Evolutionary conservation across 1,140 invertebrate genomes (phyloP), one percentile per base, ranked within the genome.

Genomic region (Saxidomus purpurata): DNA sequence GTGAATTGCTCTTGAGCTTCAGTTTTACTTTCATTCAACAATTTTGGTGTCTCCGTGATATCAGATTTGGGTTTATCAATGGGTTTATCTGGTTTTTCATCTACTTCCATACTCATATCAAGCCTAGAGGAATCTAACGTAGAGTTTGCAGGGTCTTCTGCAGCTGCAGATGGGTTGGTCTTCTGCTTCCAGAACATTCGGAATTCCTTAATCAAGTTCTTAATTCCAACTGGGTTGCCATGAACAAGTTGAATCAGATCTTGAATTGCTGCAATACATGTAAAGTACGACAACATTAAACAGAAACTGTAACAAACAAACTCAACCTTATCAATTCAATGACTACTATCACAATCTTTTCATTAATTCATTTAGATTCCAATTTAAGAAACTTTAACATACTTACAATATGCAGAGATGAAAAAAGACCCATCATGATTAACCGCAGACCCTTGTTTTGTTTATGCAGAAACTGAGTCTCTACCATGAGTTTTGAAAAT

Each of bases 241-340:
- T 98, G 97, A 0, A 98, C 90, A 0, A 98, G 93, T 28, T 96
- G 96, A 67, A 98, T 97, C 69, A 98, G 95, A 90, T 97, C 96
- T 13, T 97, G 97, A 84, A 98, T 95, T 31, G 96, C 96, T 96
- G 92, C 38, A 94, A 95, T 69, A 43, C 69, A 89, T 43, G 91
- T 84, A 15, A 43, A 43, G 43, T 4, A 43, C 43, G n/a, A n/a
- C n/a, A n/a, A n/a, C n/a, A n/a, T n/a, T n/a, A n/a, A n/a, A n/a
- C n/a, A n/a, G n/a, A n/a, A n/a, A n/a, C n/a, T n/a, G n/a, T n/a
- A n/a, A 55, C 47, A 49, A 17, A 17, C 47, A 49, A 49, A 49
- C 17, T 49, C 47, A 49, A 8, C 17, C 17, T 49, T 49, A 49
- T 49, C 17, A n/a, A n/a, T n/a, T n/a, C n/a, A n/a, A n/a, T n/a